These are phyloP conservation scores for Rhinolophus ferrumequinum DNA, from an alignment of 2,113 vertebrate genomes.

Conservation along the genomic window DNA sequence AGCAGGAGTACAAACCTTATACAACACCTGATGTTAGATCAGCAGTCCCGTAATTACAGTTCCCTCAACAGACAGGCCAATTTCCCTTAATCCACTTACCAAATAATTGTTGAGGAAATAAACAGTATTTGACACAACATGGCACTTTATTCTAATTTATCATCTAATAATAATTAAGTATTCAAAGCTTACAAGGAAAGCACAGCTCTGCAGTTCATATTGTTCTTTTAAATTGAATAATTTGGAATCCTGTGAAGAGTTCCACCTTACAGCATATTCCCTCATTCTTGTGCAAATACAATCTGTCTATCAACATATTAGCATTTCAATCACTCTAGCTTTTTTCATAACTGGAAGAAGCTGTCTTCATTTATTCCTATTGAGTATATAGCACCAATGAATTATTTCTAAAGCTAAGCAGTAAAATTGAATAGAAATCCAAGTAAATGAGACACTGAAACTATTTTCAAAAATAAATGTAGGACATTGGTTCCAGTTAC, in stretches of 20 bases:
- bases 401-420: slow-evolving; percentile 82
- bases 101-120: slow-evolving; percentile 63
- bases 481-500: slow-evolving; percentile 67
- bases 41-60: slow-evolving; percentile 50
- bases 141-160: slow-evolving; percentile 61
- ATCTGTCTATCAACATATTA: slow-evolving; percentile 70
- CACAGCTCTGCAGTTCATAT: slow-evolving; percentile 50
- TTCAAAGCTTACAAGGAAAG: slow-evolving; percentile 58
- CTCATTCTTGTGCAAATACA: slow-evolving; percentile 74
- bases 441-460: slow-evolving; percentile 72
- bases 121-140: slow-evolving; percentile 50
- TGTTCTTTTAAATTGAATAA: slow-evolving; percentile 65
- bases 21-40: not conserved
- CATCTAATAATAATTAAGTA: slow-evolving; percentile 68
- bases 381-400: slow-evolving; percentile 70
- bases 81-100: slow-evolving; percentile 53
- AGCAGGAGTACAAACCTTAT: slow-evolving; percentile 21
- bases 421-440: slow-evolving; percentile 74
- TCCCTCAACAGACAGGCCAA: not conserved
- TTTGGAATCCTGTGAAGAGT: slow-evolving; percentile 64
- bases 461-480: slow-evolving; percentile 77
- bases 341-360: slow-evolving; percentile 72
- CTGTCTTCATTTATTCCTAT: slow-evolving; percentile 73
- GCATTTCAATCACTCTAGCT: slow-evolving; percentile 72
- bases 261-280: slow-evolving; percentile 61